Percentiles rank a stretch among this genome's conserved stretches.
Evolutionary conservation across 2,888 invertebrate species (phyloP).

Genomic region (Imbricaverruca yamaguchii): DNA sequence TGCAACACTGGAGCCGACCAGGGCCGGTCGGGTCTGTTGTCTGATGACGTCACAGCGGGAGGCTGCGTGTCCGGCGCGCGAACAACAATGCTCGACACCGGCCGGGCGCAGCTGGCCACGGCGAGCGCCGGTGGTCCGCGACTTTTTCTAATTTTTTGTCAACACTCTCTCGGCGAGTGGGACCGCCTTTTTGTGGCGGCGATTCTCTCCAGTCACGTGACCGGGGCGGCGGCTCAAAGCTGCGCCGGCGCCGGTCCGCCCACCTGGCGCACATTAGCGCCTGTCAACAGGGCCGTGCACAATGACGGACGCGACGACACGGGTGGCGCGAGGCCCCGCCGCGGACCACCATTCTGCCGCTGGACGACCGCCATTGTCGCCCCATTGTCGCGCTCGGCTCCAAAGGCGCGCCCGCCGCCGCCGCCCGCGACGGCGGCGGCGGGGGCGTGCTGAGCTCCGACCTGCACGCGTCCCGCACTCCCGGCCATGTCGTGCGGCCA

Average conservation of each 20-base stretch:
- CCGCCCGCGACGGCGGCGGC: neutral
- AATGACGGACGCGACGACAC: slow-evolving; percentile 15
- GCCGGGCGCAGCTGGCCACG: slow-evolving; percentile 1
- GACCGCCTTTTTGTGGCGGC: neutral
- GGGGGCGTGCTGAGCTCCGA: too few species aligned
- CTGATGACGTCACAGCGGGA: neutral
- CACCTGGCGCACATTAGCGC: slow-evolving; percentile 6
- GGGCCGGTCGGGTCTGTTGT: neutral
- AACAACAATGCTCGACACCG: neutral
- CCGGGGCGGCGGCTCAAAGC: neutral
- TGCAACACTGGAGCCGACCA: neutral
- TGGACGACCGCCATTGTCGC: neutral
- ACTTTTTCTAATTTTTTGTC: slow-evolving; percentile 18
- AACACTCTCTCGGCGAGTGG: neutral
- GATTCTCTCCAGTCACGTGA: slow-evolving; percentile 18
- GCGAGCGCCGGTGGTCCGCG: neutral
- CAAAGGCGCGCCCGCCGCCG: slow-evolving; percentile 4
- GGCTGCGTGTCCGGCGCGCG: neutral
- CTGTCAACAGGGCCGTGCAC: slow-evolving; percentile 7
- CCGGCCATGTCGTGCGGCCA: too few species aligned
- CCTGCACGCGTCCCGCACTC: too few species aligned
- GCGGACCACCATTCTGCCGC: neutral
- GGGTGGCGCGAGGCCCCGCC: slow-evolving; percentile 16
- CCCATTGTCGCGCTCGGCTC: neutral
- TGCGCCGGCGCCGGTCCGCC: neutral